Conservation (phyloP, 2,797 vertebrate species). For the Leuciscus waleckii region DNA sequence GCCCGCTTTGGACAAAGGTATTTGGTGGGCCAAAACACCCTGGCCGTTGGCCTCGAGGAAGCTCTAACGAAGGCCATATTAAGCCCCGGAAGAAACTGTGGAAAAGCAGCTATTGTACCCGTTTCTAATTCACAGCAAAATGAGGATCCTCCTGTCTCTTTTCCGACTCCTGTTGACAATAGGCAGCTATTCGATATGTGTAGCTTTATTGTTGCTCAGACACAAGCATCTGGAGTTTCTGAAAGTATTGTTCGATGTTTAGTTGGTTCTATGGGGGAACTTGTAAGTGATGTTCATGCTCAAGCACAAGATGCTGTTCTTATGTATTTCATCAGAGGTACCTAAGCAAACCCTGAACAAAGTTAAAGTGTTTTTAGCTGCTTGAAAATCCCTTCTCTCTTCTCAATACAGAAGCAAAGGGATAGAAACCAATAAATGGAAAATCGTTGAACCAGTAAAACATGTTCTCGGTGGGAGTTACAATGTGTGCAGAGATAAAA, state of each 20-base stretch:
- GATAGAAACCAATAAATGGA: no score
- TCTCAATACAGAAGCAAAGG: background rate
- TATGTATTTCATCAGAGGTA: conserved; percentile 37
- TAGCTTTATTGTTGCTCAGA: conserved; percentile 48
- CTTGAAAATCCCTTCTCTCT: conserved; percentile 55
- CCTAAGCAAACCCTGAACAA: conserved; percentile 29
- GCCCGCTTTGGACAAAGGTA: no score
- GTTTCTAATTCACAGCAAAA: background rate
- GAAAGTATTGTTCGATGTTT: conserved; percentile 59
- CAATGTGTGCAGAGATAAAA: no score
- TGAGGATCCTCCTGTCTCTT: conserved; percentile 24
- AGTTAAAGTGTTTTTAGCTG: conserved; percentile 1
- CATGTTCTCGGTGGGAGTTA: no score
- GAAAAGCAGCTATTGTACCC: no score
- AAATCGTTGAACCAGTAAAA: no score
- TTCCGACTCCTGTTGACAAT: background rate
- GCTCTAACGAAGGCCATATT: no score
- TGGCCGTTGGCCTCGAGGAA: no score
- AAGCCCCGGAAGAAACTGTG: no score
- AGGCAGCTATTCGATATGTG: conserved; percentile 37
- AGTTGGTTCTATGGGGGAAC: conserved; percentile 59
- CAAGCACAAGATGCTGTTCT: conserved; percentile 52
- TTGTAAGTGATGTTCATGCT: conserved; percentile 55
- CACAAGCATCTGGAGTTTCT: conserved; percentile 53
- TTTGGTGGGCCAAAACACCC: no score